A percentile compares a stretch with the other conserved stretches of the same genome.
Evolutionary conservation across 2,888 invertebrate species (phyloP).

Genomic region (Drosophila kanekoi): DNA sequence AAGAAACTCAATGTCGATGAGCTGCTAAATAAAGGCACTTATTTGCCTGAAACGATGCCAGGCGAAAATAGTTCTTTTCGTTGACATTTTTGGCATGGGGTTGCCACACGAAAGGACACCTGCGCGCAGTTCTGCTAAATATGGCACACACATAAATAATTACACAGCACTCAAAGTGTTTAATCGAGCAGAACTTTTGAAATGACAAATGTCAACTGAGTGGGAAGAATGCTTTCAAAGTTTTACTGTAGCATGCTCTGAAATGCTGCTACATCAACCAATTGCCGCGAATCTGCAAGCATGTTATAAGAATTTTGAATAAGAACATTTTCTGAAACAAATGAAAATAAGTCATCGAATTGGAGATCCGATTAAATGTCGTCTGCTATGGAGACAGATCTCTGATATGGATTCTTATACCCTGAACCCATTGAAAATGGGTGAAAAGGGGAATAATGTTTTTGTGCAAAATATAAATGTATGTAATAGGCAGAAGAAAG

Average conservation of each 20-base stretch:
- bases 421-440: too few relatives aligned
- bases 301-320: too few relatives aligned
- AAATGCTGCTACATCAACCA: neutral
- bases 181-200: too few relatives aligned
- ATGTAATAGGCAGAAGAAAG: too few relatives aligned
- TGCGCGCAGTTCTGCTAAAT: neutral
- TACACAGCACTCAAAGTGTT: too few relatives aligned
- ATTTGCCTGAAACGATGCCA: neutral
- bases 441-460: too few relatives aligned
- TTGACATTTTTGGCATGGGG: conserved; percentile 14
- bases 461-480: too few relatives aligned
- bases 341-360: too few relatives aligned
- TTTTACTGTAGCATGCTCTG: neutral
- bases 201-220: neutral
- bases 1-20: conserved; percentile 17
- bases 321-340: too few relatives aligned
- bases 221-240: neutral
- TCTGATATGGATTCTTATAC: too few relatives aligned
- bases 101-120: conserved; percentile 1
- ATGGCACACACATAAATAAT: neutral
- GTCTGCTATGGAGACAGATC: too few relatives aligned
- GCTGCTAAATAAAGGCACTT: conserved; percentile 8
- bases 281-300: neutral
- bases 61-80: conserved; percentile 28
- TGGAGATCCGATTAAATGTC: too few relatives aligned